phyloP scores from a whole-genome alignment of 2,888 invertebrate genomes.

The Brachyptera risi region DNA sequence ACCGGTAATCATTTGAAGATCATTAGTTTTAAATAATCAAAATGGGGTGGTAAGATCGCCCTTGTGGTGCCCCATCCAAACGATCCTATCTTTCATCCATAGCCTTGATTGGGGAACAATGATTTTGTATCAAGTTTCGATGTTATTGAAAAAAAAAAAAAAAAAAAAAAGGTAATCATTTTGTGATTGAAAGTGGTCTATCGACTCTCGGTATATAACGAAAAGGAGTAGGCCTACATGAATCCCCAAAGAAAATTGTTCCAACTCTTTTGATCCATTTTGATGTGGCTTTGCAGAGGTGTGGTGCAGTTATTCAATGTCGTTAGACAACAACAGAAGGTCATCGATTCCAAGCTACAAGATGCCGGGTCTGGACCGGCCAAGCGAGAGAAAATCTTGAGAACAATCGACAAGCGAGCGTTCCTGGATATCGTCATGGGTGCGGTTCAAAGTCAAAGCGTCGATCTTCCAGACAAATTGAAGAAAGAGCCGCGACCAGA shows the following conservation, averaged over 20 bases:
- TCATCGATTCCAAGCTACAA: constrained; percentile 63
- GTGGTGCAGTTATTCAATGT: constrained; percentile 92
- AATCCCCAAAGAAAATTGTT: background rate
- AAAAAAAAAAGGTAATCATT: too few relatives aligned
- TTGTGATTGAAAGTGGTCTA: too few relatives aligned
- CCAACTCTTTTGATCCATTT: too few relatives aligned
- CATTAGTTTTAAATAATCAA: too few relatives aligned
- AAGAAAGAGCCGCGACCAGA: constrained; percentile 37
- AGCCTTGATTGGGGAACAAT: too few relatives aligned
- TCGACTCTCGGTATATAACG: too few relatives aligned
- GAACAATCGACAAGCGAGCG: constrained; percentile 68
- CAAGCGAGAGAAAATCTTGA: constrained; percentile 70
- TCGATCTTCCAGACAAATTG: constrained; percentile 39
- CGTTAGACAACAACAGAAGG: constrained; percentile 79
- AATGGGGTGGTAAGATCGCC: too few relatives aligned
- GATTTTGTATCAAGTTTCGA: too few relatives aligned
- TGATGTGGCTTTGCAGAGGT: constrained; percentile 59
- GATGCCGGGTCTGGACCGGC: constrained; percentile 60
- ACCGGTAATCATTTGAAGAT: too few relatives aligned
- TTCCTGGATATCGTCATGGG: constrained; percentile 79
- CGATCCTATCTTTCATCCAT: too few relatives aligned
- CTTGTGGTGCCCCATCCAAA: too few relatives aligned
- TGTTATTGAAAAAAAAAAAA: too few relatives aligned
- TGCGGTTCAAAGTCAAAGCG: constrained; percentile 42
- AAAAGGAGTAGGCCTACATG: background rate